Percentiles rank a stretch among this genome's conserved stretches.
Evolutionary conservation across 1,140 invertebrate genomes (phyloP).

Genomic region (Lucilia cuprina): DNA sequence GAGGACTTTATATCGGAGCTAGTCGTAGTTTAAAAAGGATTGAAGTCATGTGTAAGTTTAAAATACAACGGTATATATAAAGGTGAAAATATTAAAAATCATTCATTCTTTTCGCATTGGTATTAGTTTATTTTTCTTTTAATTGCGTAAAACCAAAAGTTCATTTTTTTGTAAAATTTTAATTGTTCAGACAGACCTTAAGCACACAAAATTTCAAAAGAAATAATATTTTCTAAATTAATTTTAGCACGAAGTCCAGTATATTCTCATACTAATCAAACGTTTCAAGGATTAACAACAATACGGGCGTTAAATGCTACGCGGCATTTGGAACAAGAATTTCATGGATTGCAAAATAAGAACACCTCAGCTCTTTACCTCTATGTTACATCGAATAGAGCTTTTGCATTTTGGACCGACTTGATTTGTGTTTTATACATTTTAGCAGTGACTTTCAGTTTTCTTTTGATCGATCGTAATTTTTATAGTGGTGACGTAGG

Average conservation of each 20-base stretch:
- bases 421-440: slow-evolving; percentile 76
- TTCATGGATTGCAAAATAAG: slow-evolving; percentile 75
- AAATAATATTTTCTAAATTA: neutral
- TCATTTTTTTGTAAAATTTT: too few relatives aligned
- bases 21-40: slow-evolving; percentile 83
- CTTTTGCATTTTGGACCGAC: slow-evolving; percentile 71
- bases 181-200: too few relatives aligned
- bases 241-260: slow-evolving; percentile 77
- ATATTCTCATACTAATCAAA: slow-evolving; percentile 83
- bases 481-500: slow-evolving; percentile 75
- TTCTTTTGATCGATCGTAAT: slow-evolving; percentile 55
- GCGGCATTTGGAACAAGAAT: slow-evolving; percentile 74
- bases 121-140: too few relatives aligned
- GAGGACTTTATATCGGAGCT: slow-evolving; percentile 77
- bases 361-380: slow-evolving; percentile 75
- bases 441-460: slow-evolving; percentile 64
- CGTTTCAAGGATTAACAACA: slow-evolving; percentile 79
- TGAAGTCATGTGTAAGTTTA: slow-evolving; percentile 80
- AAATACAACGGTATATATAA: too few relatives aligned
- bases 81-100: too few relatives aligned
- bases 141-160: too few relatives aligned
- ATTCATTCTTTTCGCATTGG: too few relatives aligned
- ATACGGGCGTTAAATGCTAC: slow-evolving; percentile 78
- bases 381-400: slow-evolving; percentile 71
- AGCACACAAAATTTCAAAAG: too few relatives aligned